A percentile compares a stretch with the other conserved stretches of the same genome.
phyloP scores from a whole-genome alignment of 2,113 vertebrate genomes.

The Pangasianodon gigas region DNA sequence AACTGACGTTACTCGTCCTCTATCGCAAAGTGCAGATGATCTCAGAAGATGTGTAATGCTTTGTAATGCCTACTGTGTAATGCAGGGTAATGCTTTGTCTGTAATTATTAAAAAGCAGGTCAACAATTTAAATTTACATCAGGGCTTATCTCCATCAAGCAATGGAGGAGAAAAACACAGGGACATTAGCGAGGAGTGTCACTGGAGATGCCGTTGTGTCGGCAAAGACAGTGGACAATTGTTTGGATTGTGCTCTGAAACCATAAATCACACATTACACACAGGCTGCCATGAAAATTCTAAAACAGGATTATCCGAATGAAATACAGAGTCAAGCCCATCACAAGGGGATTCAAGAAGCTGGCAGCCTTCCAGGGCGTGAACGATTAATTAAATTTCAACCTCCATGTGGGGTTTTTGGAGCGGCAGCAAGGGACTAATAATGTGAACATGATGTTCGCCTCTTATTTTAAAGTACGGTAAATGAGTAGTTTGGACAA shows the following conservation, averaged over 20 bases:
- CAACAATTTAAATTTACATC: constrained; percentile 42
- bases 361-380: constrained; percentile 28
- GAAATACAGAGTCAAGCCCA: constrained; percentile 49
- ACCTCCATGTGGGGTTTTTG: constrained; percentile 33
- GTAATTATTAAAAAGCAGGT: constrained; percentile 24
- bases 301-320: constrained; percentile 50
- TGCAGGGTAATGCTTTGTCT: constrained; percentile 13
- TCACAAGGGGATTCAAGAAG: constrained; percentile 32
- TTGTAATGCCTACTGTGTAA: neutral
- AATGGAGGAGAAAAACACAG: constrained; percentile 28
- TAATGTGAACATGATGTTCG: constrained; percentile 18
- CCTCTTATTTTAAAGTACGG: neutral
- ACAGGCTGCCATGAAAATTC: constrained; percentile 37
- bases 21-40: neutral
- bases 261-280: constrained; percentile 50
- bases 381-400: constrained; percentile 55
- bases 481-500: neutral
- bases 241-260: constrained; percentile 23
- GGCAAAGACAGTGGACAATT: constrained; percentile 30
- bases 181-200: constrained; percentile 29
- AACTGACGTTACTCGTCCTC: neutral
- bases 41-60: constrained; percentile 21
- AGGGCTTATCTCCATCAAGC: constrained; percentile 42
- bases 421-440: constrained; percentile 7
- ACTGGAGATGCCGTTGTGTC: constrained; percentile 27